Evolutionary conservation across 2,797 vertebrate species (phyloP), one percentile per base, ranked within the genome.

Genomic region (Lithobates sylvaticus): DNA sequence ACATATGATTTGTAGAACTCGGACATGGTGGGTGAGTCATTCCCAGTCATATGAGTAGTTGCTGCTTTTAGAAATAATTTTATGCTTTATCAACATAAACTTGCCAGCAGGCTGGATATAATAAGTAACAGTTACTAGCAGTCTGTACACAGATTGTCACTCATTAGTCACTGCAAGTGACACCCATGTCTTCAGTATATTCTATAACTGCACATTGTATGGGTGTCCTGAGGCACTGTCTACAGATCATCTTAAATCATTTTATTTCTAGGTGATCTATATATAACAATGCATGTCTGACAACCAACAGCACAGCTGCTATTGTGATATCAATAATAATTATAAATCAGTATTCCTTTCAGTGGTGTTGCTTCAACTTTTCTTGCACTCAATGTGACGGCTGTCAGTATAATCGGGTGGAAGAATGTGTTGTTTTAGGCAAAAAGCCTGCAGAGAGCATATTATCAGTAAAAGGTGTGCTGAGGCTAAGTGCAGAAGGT

Each of bases 361-460:
- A 23, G 54, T 23, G 21, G n/a, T 1, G 54, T 7, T 6, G 54
- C 18, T 23, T 61, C 6, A 23, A 8, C 18, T 61, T 23, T 21
- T 61, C 7, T 1, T 61, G 21, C 21, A 61, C 21, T 23, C 6
- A 79, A 75, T 76, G 27, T 68, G 26, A 61, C 23, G 18, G 21
- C 58, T 75, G 69, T 50, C 76, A 80, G 12, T 69, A 74, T 42
- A 12, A 54, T 26, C 2, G 16, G 21, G 61, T 29, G 29, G 16
- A 58, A 76, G 39, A 81, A 81, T 76, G 18, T 76, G 78, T 76
- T 70, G 50, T 71, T 42, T 64, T 73, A 79, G 23, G 69, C n/a
- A 5, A 36, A 47, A 36, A 23, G 23, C 84, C 88, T 84, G 61
- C 65, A 83, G 89, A 75, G 86, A 81, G 76, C 79, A 87, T 54